Evolutionary conservation across 2,113 vertebrate genomes (phyloP).

Genomic region (Atrichornis clamosus): DNA sequence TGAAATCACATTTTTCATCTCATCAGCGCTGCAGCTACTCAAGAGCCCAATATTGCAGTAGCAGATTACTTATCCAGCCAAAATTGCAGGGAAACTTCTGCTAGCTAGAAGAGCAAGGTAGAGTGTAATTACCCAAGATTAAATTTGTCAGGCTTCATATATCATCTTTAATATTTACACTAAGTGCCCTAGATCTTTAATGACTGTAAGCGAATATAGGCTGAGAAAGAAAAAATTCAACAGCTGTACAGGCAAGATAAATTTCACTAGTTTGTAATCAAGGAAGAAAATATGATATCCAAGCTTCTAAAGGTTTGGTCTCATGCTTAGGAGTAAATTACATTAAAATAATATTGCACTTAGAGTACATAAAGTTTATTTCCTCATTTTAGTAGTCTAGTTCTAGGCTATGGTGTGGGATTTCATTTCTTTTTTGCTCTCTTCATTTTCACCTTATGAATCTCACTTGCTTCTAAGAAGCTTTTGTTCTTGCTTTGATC

Average conservation of each 20-base stretch:
- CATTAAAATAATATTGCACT: background rate
- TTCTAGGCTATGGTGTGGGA: background rate
- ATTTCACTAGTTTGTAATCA: slow-evolving; percentile 7
- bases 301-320: background rate
- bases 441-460: slow-evolving; percentile 12
- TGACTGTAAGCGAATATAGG: background rate
- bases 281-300: background rate
- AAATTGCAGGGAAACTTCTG: background rate
- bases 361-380: background rate
- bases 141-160: slow-evolving; percentile 16
- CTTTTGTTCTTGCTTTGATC: slow-evolving; percentile 36
- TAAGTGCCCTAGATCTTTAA: background rate
- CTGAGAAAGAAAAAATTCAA: background rate
- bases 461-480: background rate
- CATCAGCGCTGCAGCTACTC: background rate
- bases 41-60: background rate
- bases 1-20: background rate
- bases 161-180: slow-evolving; percentile 26
- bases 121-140: slow-evolving; percentile 3
- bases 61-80: background rate
- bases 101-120: background rate
- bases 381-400: background rate
- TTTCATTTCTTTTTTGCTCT: background rate
- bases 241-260: background rate
- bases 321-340: background rate